A percentile compares a stretch with the other conserved stretches of the same genome.
Evolutionary conservation across 2,113 vertebrate species (phyloP).

Genomic region (Smithornis capensis): DNA sequence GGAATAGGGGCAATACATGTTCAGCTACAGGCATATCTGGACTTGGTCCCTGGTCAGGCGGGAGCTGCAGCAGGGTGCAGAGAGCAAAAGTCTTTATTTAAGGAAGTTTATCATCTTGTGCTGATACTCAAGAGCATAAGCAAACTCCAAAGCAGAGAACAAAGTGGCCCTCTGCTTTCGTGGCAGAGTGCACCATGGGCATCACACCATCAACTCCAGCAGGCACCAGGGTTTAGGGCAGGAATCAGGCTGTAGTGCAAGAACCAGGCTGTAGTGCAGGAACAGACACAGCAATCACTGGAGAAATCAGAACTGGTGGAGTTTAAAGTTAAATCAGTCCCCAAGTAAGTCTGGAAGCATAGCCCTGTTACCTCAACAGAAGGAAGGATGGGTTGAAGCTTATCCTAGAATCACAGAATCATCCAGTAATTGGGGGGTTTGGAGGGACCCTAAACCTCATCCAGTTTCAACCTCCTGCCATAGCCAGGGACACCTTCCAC

Average conservation of each 20-base stretch:
- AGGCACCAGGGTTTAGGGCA: background rate
- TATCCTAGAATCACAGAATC: background rate
- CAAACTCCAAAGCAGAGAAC: background rate
- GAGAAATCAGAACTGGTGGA: background rate
- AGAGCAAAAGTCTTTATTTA: background rate
- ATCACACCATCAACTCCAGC: background rate
- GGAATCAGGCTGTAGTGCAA: background rate
- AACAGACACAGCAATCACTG: accelerated
- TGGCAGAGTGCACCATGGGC: accelerated
- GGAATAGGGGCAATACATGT: accelerated
- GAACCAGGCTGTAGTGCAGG: background rate
- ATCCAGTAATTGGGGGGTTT: accelerated
- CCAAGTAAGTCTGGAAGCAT: background rate
- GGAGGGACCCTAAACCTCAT: background rate
- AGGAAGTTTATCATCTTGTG: background rate
- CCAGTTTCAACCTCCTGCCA: too few relatives aligned
- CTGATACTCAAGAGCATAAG: background rate
- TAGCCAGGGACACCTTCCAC: background rate
- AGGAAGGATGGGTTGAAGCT: background rate
- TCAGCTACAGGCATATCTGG: background rate
- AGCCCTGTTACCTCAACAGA: accelerated
- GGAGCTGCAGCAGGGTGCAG: background rate
- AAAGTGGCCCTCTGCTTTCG: background rate
- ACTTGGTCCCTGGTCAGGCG: accelerated
- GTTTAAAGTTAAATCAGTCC: background rate